phyloP scores from a whole-genome alignment of 2,113 vertebrate species.

The Clarias magur region DNA sequence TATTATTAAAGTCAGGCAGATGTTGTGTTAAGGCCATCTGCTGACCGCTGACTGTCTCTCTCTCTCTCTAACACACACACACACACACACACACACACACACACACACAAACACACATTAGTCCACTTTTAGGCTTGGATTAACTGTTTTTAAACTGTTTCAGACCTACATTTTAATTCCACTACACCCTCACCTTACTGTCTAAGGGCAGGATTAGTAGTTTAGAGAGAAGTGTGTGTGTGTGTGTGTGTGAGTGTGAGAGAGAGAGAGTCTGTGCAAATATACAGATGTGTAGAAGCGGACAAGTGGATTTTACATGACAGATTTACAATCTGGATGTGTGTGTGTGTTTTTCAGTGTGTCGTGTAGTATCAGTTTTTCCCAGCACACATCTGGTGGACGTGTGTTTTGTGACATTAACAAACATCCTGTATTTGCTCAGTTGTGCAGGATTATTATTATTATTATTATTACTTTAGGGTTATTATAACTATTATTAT shows the following conservation, averaged over 20 bases:
- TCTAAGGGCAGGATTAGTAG: neutral
- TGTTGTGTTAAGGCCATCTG: constrained; percentile 49
- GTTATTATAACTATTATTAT: too few relatives aligned
- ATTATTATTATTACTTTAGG: too few relatives aligned
- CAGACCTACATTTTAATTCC: neutral
- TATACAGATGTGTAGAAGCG: neutral
- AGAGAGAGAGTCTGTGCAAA: too few relatives aligned
- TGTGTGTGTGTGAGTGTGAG: neutral
- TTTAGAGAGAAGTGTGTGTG: neutral
- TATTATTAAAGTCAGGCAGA: constrained; percentile 60
- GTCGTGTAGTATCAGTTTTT: neutral
- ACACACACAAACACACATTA: neutral
- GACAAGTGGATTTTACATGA: neutral
- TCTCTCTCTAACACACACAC: neutral
- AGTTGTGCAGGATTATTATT: too few relatives aligned
- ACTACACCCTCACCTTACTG: neutral
- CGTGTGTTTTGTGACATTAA: neutral
- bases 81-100: neutral
- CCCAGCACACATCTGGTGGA: neutral
- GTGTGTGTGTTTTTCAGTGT: neutral
- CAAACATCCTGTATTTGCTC: neutral
- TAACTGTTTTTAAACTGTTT: neutral
- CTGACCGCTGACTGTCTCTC: neutral
- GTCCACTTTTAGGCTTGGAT: neutral
- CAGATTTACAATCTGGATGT: too few relatives aligned